Evolutionary conservation across 2,113 vertebrate species (phyloP).

Genomic region (Chlamydotis undulata): DNA sequence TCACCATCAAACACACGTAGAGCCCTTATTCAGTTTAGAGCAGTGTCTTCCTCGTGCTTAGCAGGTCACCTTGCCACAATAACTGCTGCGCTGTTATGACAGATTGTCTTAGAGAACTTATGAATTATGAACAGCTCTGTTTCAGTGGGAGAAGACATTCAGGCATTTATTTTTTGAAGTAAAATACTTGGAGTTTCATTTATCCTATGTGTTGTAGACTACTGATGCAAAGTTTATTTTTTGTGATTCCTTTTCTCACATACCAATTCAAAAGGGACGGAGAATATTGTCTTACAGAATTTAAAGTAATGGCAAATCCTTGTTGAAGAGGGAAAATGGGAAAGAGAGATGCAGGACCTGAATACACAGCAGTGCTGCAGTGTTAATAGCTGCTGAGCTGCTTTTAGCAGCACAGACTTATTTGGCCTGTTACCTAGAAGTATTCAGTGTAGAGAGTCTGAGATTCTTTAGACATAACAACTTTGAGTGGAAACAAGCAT

Average conservation of each 20-base stretch:
- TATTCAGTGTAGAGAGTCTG: background rate
- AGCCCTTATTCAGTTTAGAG: background rate
- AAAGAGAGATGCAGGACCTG: background rate
- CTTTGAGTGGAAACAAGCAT: slow-evolving; percentile 11
- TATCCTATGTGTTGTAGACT: background rate
- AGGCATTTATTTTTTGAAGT: background rate
- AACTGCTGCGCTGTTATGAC: background rate
- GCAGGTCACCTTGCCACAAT: background rate
- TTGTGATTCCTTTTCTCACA: background rate
- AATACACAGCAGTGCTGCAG: background rate
- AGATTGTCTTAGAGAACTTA: background rate
- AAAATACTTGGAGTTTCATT: background rate
- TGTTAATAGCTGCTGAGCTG: background rate
- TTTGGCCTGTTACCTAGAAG: background rate
- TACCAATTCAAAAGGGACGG: background rate
- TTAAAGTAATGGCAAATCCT: background rate
- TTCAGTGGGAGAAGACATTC: background rate
- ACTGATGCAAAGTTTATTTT: background rate
- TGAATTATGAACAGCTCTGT: background rate
- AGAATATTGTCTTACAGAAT: background rate
- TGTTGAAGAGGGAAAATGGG: background rate
- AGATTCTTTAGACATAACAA: background rate
- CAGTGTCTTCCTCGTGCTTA: background rate
- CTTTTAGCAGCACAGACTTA: background rate
- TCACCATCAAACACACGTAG: background rate